Evolutionary conservation across 2,113 vertebrate genomes (phyloP).

Genomic region (Oophaga pumilio): DNA sequence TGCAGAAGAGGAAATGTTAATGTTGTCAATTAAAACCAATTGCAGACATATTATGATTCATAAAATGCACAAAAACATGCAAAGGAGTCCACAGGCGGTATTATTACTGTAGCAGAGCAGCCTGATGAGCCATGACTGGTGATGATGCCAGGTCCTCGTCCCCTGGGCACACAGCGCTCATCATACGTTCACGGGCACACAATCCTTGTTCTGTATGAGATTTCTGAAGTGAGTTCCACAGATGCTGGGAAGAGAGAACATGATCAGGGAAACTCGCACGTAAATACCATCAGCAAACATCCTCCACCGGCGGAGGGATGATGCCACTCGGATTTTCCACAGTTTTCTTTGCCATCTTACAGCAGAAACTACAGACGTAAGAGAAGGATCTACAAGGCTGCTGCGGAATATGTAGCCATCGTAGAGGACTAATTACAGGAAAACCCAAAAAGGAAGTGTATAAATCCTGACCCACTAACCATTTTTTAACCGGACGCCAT

Average conservation of each 20-base stretch:
- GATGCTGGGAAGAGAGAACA: neutral
- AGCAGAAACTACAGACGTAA: neutral
- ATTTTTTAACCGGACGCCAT: no score
- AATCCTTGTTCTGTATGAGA: no score
- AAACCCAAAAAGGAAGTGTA: neutral
- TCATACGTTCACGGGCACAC: no score
- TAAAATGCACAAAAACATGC: no score
- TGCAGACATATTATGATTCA: no score
- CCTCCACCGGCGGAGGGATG: neutral
- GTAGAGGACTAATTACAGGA: neutral
- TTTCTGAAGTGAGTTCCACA: neutral
- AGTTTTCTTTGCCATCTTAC: neutral
- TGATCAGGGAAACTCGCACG: neutral
- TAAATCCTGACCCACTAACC: neutral
- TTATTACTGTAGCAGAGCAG: no score
- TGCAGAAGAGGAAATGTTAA: no score
- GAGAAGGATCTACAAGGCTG: neutral
- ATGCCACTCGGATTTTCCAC: neutral
- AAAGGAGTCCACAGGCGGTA: no score
- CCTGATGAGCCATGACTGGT: no score
- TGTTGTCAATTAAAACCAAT: no score
- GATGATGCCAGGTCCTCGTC: no score
- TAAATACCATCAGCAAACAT: slow-evolving; percentile 21
- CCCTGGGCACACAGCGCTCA: no score
- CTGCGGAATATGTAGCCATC: neutral